Percentiles rank a stretch among this genome's conserved stretches.
Evolutionary conservation across 2,113 vertebrate genomes (phyloP).

Genomic region (Paralichthys olivaceus): DNA sequence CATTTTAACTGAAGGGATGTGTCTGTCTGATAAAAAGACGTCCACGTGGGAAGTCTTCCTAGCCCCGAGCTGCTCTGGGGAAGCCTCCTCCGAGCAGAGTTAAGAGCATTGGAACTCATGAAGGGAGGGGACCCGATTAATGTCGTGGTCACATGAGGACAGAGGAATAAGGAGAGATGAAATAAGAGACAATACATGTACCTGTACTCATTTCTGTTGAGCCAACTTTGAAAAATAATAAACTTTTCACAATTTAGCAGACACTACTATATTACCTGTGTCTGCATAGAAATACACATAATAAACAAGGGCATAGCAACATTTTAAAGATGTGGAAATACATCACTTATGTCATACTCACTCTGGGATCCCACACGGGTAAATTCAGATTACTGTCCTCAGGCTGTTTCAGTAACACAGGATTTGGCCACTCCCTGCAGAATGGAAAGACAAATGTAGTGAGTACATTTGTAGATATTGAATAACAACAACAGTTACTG

Average conservation of each 20-base stretch:
- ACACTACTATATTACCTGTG: not conserved
- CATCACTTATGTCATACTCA: slow-evolving; percentile 70
- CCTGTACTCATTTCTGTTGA: slow-evolving; percentile 1
- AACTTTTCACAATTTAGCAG: slow-evolving; percentile 1
- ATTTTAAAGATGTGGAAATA: not conserved
- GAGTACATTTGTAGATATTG: not conserved
- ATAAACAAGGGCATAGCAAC: not conserved
- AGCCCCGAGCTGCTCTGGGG: slow-evolving; percentile 53
- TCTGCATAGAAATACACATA: slow-evolving; percentile 2
- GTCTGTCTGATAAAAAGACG: slow-evolving; percentile 31
- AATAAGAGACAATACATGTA: slow-evolving; percentile 38
- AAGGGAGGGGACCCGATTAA: slow-evolving; percentile 32
- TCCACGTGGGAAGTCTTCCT: slow-evolving; percentile 49
- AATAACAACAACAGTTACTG: not conserved
- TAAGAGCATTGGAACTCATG: slow-evolving; percentile 45
- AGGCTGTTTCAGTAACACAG: slow-evolving; percentile 93
- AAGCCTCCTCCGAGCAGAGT: slow-evolving; percentile 42
- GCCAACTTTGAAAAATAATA: not conserved
- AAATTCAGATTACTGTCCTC: slow-evolving; percentile 97
- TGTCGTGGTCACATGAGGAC: slow-evolving; percentile 47
- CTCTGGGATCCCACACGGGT: slow-evolving; percentile 97
- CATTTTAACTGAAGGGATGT: slow-evolving; percentile 14
- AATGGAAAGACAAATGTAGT: not conserved
- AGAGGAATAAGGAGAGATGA: slow-evolving; percentile 45
- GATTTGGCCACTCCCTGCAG: slow-evolving; percentile 96